Evolutionary conservation across 1,140 invertebrate genomes (phyloP).

Genomic region (Nilaparvata lugens): DNA sequence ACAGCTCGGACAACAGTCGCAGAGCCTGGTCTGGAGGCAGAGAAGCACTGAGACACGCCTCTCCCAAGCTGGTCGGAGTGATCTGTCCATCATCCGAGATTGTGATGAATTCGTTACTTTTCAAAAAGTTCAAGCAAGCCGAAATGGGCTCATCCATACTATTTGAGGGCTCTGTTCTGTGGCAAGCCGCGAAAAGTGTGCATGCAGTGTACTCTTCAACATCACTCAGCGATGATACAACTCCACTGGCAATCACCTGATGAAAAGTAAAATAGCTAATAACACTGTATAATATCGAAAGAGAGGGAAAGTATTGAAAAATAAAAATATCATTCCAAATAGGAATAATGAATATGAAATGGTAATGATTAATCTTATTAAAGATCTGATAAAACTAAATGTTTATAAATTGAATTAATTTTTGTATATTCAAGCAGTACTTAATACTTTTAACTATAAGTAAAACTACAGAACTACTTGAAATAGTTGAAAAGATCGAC

Average conservation of each 20-base stretch:
- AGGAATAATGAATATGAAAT: no score
- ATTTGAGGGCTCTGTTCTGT: constrained; percentile 10
- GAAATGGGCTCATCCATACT: constrained; percentile 37
- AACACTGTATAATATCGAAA: no score
- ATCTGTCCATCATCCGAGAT: constrained; percentile 34
- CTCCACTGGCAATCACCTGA: constrained; percentile 79
- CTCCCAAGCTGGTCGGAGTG: constrained; percentile 75
- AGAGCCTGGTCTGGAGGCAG: constrained; percentile 87
- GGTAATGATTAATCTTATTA: constrained; percentile 8
- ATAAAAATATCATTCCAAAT: no score
- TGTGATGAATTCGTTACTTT: constrained; percentile 45
- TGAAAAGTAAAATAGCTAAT: constrained; percentile 18
- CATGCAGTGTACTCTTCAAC: constrained; percentile 71
- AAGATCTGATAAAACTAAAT: no score
- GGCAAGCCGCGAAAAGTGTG: constrained; percentile 49
- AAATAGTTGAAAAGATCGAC: no score
- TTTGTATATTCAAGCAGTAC: no score
- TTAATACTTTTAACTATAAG: no score
- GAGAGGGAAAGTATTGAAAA: no score
- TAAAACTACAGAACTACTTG: no score
- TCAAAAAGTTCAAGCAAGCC: constrained; percentile 46
- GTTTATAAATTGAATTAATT: no score
- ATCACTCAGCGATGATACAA: constrained; percentile 60
- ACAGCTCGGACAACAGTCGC: constrained; percentile 79
- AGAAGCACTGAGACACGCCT: constrained; percentile 85